Conservation (phyloP, 2,888 invertebrate species). For the Terebella lapidaria region DNA sequence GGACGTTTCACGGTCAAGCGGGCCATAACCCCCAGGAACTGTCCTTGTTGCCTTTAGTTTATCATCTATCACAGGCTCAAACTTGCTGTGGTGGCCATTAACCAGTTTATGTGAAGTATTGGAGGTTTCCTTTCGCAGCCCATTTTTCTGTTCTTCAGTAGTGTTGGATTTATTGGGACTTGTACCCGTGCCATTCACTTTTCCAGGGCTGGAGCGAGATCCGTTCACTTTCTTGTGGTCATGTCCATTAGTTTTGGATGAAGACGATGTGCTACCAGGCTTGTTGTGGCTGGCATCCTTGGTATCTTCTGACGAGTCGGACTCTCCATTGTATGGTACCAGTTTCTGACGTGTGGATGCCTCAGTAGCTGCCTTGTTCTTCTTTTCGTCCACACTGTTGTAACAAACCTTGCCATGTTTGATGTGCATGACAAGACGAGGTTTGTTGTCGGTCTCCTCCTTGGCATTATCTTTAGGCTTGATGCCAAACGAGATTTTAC, state of each 20-base stretch:
- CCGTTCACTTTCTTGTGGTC: not conserved
- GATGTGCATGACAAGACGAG: not conserved
- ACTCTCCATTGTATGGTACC: slow-evolving; percentile 5
- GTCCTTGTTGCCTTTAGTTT: not conserved
- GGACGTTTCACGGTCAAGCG: not conserved
- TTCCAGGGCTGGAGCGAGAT: not conserved
- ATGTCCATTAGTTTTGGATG: not conserved
- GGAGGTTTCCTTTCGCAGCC: too few relatives aligned
- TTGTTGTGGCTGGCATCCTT: not conserved
- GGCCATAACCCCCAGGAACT: not conserved
- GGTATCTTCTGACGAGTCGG: not conserved
- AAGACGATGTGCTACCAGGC: not conserved
- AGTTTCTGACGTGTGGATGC: not conserved
- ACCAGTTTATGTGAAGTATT: too few relatives aligned
- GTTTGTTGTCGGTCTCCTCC: not conserved
- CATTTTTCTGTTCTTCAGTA: not conserved
- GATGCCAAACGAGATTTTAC: not conserved
- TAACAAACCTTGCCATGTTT: not conserved
- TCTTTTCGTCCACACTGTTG: slow-evolving; percentile 7
- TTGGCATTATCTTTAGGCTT: not conserved
- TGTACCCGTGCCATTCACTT: not conserved
- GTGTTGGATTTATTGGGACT: not conserved
- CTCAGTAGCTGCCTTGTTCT: slow-evolving; percentile 7
- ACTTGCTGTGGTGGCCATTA: not conserved
- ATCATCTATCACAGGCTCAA: not conserved